A percentile compares a stretch with the other conserved stretches of the same genome.
Evolutionary conservation across 2,888 invertebrate species (phyloP).

Genomic region (Gortyna flavago): DNA sequence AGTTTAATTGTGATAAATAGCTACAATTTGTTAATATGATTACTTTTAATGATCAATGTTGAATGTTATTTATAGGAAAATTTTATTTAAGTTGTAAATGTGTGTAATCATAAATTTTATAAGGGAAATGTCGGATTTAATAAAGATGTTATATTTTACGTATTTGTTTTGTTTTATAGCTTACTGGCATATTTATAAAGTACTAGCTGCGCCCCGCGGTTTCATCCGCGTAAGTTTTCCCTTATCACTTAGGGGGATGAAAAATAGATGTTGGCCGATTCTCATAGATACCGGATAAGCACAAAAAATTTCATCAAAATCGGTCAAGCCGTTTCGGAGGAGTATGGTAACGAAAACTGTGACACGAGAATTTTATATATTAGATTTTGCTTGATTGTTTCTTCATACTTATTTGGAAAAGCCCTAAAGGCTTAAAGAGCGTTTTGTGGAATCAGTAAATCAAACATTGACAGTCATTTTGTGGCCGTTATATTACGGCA

Average conservation of each 20-base stretch:
- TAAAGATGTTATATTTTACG: constrained; percentile 58
- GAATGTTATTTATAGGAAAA: constrained; percentile 64
- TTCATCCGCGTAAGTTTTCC: no score
- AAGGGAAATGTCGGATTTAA: constrained; percentile 64
- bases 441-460: background rate
- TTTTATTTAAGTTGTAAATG: constrained; percentile 72
- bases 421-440: background rate
- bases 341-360: no score
- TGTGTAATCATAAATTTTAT: constrained; percentile 67
- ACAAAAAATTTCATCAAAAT: no score
- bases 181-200: background rate
- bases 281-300: no score
- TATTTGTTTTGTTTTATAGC: background rate
- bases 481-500: background rate
- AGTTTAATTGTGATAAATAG: constrained; percentile 66
- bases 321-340: no score
- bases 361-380: no score
- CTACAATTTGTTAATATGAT: constrained; percentile 45
- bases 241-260: no score
- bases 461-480: background rate
- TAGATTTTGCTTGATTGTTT: no score
- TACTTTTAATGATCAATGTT: constrained; percentile 64
- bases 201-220: no score
- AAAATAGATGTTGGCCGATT: no score
- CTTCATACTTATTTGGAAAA: background rate